Conservation (phyloP, 2,888 invertebrate genomes). For the Lacanobia oleracea region DNA sequence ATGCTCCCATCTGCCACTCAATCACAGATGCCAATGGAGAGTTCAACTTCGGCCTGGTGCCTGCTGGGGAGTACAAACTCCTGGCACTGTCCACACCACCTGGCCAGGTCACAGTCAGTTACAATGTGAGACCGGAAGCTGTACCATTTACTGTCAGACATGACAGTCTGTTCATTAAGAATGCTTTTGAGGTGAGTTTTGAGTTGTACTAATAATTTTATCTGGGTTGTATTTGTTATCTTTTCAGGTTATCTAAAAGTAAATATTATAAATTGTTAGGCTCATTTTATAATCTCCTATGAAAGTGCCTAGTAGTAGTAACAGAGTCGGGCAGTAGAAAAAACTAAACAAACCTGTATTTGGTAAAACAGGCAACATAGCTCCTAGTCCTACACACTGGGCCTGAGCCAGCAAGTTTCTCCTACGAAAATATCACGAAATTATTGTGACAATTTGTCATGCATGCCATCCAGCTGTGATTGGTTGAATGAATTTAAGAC, state of each 20-base stretch:
- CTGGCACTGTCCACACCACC: conserved; percentile 91
- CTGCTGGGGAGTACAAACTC: conserved; percentile 95
- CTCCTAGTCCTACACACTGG: no score
- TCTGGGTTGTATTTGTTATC: conserved; percentile 23
- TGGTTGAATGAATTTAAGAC: no score
- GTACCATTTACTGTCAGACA: conserved; percentile 93
- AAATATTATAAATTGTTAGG: conserved; percentile 12
- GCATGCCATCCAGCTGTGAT: no score
- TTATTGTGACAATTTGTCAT: no score
- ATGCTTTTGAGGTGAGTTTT: conserved; percentile 92
- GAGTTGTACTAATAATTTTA: not conserved
- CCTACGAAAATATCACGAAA: no score
- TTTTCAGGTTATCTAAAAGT: conserved; percentile 36
- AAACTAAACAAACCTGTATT: not conserved
- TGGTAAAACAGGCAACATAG: no score
- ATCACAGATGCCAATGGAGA: conserved; percentile 93
- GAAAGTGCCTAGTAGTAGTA: not conserved
- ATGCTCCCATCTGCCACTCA: conserved; percentile 93
- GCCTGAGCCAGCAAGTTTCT: no score
- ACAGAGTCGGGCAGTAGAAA: not conserved
- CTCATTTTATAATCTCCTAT: not conserved
- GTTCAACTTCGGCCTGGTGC: conserved; percentile 95
- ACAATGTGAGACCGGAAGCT: conserved; percentile 94
- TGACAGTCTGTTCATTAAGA: conserved; percentile 91
- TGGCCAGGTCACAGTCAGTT: conserved; percentile 91